phyloP scores from a whole-genome alignment of 2,113 vertebrate species.

The Nasalis larvatus region DNA sequence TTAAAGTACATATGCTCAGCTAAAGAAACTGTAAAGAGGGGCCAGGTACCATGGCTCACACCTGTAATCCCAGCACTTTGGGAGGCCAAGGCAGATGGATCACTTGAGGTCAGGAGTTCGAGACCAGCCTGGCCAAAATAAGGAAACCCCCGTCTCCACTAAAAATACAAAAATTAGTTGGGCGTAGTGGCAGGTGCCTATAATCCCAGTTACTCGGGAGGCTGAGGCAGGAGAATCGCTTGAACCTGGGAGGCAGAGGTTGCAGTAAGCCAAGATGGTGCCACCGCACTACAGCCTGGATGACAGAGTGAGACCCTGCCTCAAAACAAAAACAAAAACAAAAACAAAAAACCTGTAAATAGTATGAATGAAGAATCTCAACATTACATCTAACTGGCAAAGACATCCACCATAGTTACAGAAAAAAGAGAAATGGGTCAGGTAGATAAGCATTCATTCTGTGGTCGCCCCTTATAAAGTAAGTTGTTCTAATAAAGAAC shows the following conservation, averaged over 20 bases:
- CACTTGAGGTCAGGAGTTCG: background rate
- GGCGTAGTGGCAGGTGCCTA: no score
- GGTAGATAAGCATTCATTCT: background rate
- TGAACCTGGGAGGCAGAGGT: no score
- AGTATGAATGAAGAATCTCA: background rate
- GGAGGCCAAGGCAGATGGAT: background rate
- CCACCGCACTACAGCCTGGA: no score
- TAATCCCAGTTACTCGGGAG: no score
- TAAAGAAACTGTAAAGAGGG: background rate
- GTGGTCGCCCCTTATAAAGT: background rate
- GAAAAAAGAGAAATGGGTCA: background rate
- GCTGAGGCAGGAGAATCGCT: no score
- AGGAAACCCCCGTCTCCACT: no score
- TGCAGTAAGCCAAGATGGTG: no score
- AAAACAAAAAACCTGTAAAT: background rate
- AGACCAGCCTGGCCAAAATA: no score
- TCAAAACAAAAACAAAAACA: background rate
- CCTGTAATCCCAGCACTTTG: background rate
- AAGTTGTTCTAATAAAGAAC: conserved; percentile 38
- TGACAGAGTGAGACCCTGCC: no score
- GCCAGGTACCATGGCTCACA: background rate
- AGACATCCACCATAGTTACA: background rate
- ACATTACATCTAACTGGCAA: background rate
- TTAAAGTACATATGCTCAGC: background rate
- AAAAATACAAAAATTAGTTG: no score